These are phyloP conservation scores for Priocnemis perturbator DNA, from an alignment of 2,888 invertebrate genomes.

Conservation along the genomic window DNA sequence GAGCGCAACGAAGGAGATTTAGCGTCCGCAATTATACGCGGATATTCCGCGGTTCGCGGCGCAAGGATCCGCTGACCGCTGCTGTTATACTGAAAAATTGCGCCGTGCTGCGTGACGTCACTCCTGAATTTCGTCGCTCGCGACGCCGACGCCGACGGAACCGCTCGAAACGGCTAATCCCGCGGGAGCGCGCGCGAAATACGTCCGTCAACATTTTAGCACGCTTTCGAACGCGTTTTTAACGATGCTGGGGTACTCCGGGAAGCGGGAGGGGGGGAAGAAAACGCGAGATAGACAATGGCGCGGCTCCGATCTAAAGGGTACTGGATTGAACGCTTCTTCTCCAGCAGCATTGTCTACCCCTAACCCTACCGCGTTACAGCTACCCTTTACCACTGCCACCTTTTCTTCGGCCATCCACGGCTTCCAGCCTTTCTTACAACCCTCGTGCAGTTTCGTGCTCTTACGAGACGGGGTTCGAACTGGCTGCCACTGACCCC, in stretches of 20 bases:
- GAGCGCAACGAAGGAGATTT: constrained; percentile 4
- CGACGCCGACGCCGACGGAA: too few species aligned
- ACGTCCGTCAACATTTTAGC: too few species aligned
- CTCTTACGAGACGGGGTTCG: constrained; percentile 15
- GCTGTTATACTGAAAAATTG: too few species aligned
- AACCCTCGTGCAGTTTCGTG: constrained; percentile 47
- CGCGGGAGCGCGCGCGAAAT: too few species aligned
- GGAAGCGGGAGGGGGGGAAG: constrained; percentile 3
- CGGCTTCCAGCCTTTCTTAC: constrained; percentile 35
- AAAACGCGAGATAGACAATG: constrained; percentile 51
- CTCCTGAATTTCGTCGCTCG: too few species aligned
- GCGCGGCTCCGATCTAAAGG: constrained; percentile 67
- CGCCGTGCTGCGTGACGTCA: too few species aligned
- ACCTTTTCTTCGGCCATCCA: constrained; percentile 37
- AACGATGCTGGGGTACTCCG: too few species aligned
- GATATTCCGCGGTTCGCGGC: too few species aligned
- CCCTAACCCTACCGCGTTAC: neutral
- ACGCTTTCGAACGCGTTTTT: too few species aligned
- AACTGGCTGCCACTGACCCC: constrained; percentile 38
- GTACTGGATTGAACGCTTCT: constrained; percentile 66
- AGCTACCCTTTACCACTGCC: constrained; percentile 21
- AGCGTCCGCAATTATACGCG: neutral
- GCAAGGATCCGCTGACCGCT: too few species aligned
- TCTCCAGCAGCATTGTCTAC: constrained; percentile 56
- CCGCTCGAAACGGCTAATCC: too few species aligned